phyloP scores from a whole-genome alignment of 1,140 invertebrate genomes.

The Pogonomyrmex californicus region DNA sequence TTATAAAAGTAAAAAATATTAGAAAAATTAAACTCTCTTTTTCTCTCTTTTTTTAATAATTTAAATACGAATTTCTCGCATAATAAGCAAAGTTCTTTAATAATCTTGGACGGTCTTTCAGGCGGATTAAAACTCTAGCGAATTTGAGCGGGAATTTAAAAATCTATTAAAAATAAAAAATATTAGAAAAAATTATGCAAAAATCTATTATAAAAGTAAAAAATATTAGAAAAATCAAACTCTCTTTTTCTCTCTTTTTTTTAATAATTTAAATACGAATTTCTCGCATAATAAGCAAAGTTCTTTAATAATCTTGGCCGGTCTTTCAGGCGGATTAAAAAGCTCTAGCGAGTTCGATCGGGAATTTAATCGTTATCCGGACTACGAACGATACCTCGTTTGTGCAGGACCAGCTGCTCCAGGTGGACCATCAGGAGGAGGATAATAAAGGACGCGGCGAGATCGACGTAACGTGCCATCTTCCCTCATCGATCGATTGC shows the following conservation, averaged over 20 bases:
- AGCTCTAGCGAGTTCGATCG: background rate
- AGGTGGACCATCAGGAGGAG: constrained; percentile 59
- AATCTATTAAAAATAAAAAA: background rate
- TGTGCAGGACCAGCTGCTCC: constrained; percentile 50
- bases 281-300: background rate
- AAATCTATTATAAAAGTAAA: too few relatives aligned
- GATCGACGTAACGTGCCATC: constrained; percentile 55
- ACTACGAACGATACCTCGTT: constrained; percentile 59
- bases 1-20: background rate
- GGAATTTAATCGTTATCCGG: background rate
- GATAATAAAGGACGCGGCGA: constrained; percentile 41
- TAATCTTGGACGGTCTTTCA: background rate
- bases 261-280: too few relatives aligned
- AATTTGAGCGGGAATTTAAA: too few relatives aligned
- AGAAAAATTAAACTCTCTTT: background rate
- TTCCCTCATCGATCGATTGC: constrained; percentile 37
- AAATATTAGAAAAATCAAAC: background rate
- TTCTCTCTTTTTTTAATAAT: too few relatives aligned
- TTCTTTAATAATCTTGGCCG: background rate
- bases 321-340: too few relatives aligned
- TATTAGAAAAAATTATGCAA: too few relatives aligned
- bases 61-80: too few relatives aligned
- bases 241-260: too few relatives aligned
- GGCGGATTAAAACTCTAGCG: background rate
- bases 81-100: background rate